Conservation (phyloP, 2,888 invertebrate genomes). For the Sericinus montela region DNA sequence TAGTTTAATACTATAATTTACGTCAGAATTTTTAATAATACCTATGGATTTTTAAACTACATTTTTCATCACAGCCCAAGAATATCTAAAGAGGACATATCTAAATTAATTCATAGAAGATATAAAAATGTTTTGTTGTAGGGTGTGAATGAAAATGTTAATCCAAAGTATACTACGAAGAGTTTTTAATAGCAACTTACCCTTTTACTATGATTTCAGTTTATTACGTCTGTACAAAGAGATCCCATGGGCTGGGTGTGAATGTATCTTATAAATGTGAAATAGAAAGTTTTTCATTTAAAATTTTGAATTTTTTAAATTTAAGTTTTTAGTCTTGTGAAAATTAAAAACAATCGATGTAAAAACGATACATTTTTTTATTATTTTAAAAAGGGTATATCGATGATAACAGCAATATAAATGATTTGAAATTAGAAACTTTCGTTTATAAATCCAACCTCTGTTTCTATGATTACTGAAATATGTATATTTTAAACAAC, state of each 20-base stretch:
- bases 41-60: slow-evolving; percentile 14
- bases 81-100: slow-evolving; percentile 46
- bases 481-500: slow-evolving; percentile 20
- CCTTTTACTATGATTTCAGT: not conserved
- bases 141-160: not conserved
- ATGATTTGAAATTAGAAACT: slow-evolving; percentile 15
- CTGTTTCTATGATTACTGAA: not conserved
- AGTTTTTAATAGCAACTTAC: not conserved
- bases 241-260: not conserved
- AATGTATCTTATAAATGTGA: not conserved
- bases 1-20: slow-evolving; percentile 13
- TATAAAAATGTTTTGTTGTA: slow-evolving; percentile 12
- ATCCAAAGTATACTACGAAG: not conserved
- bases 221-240: not conserved
- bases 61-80: slow-evolving; percentile 51
- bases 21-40: slow-evolving; percentile 10
- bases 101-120: slow-evolving; percentile 34
- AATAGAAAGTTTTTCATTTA: not conserved
- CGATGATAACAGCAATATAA: slow-evolving; percentile 13
- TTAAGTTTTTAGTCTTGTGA: not conserved
- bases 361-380: not conserved
- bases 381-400: not conserved
- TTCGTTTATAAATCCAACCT: not conserved
- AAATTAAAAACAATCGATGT: not conserved
- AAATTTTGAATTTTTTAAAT: not conserved